Conservation (phyloP, 2,888 invertebrate genomes). For the Leptarthrus brevirostris region DNA sequence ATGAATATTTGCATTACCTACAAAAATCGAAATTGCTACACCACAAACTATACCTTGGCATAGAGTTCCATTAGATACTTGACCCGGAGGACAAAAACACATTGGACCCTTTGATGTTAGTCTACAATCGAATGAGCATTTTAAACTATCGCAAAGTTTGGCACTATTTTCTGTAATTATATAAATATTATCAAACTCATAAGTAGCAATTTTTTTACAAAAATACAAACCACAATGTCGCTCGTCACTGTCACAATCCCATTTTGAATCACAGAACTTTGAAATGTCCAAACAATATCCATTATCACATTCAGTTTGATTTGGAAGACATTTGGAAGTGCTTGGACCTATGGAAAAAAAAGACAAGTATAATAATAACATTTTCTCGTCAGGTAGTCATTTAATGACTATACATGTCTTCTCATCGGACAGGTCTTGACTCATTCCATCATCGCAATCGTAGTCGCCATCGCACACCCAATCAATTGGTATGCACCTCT, state of each 20-base stretch:
- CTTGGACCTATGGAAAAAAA: constrained; percentile 67
- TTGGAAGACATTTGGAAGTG: constrained; percentile 74
- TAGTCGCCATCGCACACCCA: constrained; percentile 83
- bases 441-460: constrained; percentile 78
- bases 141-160: constrained; percentile 68
- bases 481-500: constrained; percentile 78
- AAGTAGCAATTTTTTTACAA: constrained; percentile 8
- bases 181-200: constrained; percentile 12
- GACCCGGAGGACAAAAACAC: constrained; percentile 81
- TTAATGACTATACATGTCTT: constrained; percentile 72
- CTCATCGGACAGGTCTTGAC: constrained; percentile 82
- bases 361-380: constrained; percentile 58
- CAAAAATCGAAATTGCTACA: constrained; percentile 1
- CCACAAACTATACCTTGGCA: constrained; percentile 69
- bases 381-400: background rate
- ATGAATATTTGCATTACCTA: background rate
- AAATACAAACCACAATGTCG: constrained; percentile 62
- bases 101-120: constrained; percentile 77
- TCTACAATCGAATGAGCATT: constrained; percentile 77
- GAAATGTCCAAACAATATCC: constrained; percentile 65
- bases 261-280: constrained; percentile 65
- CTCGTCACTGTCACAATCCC: constrained; percentile 67
- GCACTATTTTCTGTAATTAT: constrained; percentile 59
- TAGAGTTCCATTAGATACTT: constrained; percentile 70
- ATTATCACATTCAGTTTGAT: constrained; percentile 75